Conservation (phyloP, 2,113 vertebrate species). For the Megaleporinus macrocephalus region DNA sequence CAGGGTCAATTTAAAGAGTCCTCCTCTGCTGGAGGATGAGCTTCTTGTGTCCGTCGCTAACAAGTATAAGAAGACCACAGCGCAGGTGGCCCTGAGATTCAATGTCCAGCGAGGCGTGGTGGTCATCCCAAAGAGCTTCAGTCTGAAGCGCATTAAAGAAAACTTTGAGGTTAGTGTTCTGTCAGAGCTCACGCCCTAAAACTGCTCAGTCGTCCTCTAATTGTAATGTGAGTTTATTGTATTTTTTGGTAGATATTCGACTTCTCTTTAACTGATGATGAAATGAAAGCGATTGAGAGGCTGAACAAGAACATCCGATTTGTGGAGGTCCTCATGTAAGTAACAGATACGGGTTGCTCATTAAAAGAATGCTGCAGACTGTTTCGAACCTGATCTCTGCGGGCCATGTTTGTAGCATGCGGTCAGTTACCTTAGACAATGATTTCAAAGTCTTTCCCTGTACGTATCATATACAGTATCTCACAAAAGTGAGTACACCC, state of each 20-base stretch:
- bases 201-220: neutral
- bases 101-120: constrained; percentile 86
- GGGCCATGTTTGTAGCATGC: neutral
- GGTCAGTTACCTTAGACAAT: too few species aligned
- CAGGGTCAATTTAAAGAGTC: constrained; percentile 76
- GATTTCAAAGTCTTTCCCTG: too few species aligned
- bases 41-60: constrained; percentile 69
- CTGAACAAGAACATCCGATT: constrained; percentile 90
- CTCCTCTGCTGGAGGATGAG: constrained; percentile 74
- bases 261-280: constrained; percentile 88
- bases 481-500: too few species aligned
- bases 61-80: constrained; percentile 73
- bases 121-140: constrained; percentile 95
- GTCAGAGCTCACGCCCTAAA: neutral
- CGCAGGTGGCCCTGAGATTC: constrained; percentile 76
- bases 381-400: too few species aligned
- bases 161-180: constrained; percentile 85
- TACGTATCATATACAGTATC: too few species aligned
- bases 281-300: constrained; percentile 86
- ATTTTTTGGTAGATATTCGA: constrained; percentile 91
- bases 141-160: constrained; percentile 81
- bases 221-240: neutral
- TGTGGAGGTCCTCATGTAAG: constrained; percentile 89
- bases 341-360: constrained; percentile 45
- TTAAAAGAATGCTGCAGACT: too few species aligned